These are phyloP conservation scores for Oncorhynchus masou DNA, from an alignment of 2,113 vertebrate genomes.

Conservation along the genomic window DNA sequence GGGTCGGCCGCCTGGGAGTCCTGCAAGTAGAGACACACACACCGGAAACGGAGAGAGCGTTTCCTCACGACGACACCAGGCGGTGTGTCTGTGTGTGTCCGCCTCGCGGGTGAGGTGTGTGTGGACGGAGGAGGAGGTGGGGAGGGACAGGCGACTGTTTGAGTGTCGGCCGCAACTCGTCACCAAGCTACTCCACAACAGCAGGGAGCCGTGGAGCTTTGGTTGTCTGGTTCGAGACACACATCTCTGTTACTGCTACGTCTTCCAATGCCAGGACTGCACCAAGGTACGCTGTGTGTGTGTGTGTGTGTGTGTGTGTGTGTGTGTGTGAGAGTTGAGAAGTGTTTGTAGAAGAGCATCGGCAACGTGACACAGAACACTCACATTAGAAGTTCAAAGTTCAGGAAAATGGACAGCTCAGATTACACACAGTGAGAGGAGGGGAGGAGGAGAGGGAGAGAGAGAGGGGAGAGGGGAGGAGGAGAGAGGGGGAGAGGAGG, in stretches of 20 bases:
- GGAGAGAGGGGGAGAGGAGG: too few relatives aligned
- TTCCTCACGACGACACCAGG: conserved; percentile 28
- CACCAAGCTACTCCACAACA: conserved; percentile 92
- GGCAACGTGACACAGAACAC: too few relatives aligned
- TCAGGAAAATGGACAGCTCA: too few relatives aligned
- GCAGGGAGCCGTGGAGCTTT: conserved; percentile 88
- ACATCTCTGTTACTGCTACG: conserved; percentile 80
- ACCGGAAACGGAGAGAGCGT: neutral
- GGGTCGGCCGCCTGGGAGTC: neutral
- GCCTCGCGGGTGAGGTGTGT: conserved; percentile 77
- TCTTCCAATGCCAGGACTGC: conserved; percentile 88
- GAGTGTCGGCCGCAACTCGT: conserved; percentile 84
- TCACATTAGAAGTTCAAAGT: too few relatives aligned
- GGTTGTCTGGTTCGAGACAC: conserved; percentile 83
- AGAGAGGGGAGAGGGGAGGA: too few relatives aligned
- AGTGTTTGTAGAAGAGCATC: too few relatives aligned
- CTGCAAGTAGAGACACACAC: too few relatives aligned
- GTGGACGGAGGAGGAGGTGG: conserved; percentile 53
- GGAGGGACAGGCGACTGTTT: conserved; percentile 74
- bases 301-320: conserved; percentile 22
- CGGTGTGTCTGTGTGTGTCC: conserved; percentile 78
- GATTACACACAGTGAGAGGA: too few relatives aligned
- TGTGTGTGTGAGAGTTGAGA: too few relatives aligned
- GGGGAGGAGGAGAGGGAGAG: too few relatives aligned
- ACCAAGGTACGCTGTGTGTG: conserved; percentile 77